phyloP scores from a whole-genome alignment of 2,797 vertebrate species.

The Sardinella longiceps region DNA sequence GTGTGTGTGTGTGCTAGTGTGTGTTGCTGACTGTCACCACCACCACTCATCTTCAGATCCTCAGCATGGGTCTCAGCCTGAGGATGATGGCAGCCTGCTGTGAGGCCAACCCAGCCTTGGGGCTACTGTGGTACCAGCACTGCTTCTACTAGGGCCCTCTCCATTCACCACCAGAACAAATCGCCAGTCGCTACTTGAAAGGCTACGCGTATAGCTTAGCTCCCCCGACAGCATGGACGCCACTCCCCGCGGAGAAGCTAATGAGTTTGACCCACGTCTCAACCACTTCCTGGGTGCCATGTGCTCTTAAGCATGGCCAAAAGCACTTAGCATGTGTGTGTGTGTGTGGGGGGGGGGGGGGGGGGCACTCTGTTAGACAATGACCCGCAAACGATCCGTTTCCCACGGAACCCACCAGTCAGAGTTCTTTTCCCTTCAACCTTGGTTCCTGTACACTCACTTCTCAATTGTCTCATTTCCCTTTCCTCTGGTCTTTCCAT shows the following conservation, averaged over 20 bases:
- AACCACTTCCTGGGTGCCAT: not conserved
- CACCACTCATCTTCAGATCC: not conserved
- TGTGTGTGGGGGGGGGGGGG: too few relatives aligned
- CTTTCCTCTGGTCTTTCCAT: not conserved
- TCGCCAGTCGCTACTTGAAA: not conserved
- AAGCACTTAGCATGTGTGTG: not conserved
- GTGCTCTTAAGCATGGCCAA: not conserved
- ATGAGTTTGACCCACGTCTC: not conserved
- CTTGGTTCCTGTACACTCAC: not conserved
- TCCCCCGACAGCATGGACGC: not conserved
- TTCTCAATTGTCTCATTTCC: conserved; percentile 16
- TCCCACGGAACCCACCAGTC: not conserved
- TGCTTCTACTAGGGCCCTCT: too few relatives aligned
- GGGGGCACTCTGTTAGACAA: not conserved
- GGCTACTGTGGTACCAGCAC: not conserved
- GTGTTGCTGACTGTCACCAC: not conserved
- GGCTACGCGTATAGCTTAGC: not conserved
- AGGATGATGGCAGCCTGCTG: not conserved
- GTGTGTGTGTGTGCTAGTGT: not conserved
- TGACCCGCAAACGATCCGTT: not conserved
- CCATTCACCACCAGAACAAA: not conserved
- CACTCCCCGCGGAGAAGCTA: not conserved
- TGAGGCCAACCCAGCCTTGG: not conserved
- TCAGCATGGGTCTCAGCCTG: not conserved
- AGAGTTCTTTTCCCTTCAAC: not conserved